A percentile compares a stretch with the other conserved stretches of the same genome.
Evolutionary conservation across 2,888 invertebrate genomes (phyloP).

Genomic region (Acronicta psi): DNA sequence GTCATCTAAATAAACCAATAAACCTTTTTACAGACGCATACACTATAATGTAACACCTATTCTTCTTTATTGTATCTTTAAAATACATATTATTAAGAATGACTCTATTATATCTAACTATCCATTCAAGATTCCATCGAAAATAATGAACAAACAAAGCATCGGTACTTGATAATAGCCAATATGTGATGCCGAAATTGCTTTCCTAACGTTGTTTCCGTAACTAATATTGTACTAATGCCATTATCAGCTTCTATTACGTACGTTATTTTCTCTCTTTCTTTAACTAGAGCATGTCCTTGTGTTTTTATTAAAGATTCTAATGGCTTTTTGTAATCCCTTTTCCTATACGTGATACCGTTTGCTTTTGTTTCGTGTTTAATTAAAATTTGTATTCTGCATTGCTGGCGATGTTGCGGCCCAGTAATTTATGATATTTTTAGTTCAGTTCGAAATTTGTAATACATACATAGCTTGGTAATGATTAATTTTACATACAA

Average conservation of each 20-base stretch:
- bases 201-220: constrained; percentile 86
- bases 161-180: constrained; percentile 81
- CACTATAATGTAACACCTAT: too few relatives aligned
- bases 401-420: constrained; percentile 12
- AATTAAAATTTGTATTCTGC: constrained; percentile 51
- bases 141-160: constrained; percentile 60
- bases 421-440: constrained; percentile 42
- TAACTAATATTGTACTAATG: constrained; percentile 83
- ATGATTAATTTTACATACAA: background rate
- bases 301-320: constrained; percentile 53
- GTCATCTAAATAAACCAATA: too few relatives aligned
- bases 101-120: constrained; percentile 6
- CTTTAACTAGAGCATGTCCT: constrained; percentile 48
- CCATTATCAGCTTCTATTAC: constrained; percentile 77
- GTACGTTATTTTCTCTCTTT: constrained; percentile 61
- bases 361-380: constrained; percentile 46
- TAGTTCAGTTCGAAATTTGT: constrained; percentile 19
- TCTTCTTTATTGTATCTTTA: too few relatives aligned
- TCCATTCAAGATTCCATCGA: constrained; percentile 37
- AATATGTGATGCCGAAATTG: constrained; percentile 88
- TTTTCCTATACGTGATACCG: constrained; percentile 47
- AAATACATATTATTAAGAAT: background rate
- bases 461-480: background rate
- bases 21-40: too few relatives aligned
- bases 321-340: constrained; percentile 50